Conservation (phyloP, 53 echinoderm and acorn worm species). For the Hippasteria phrygiana region DNA sequence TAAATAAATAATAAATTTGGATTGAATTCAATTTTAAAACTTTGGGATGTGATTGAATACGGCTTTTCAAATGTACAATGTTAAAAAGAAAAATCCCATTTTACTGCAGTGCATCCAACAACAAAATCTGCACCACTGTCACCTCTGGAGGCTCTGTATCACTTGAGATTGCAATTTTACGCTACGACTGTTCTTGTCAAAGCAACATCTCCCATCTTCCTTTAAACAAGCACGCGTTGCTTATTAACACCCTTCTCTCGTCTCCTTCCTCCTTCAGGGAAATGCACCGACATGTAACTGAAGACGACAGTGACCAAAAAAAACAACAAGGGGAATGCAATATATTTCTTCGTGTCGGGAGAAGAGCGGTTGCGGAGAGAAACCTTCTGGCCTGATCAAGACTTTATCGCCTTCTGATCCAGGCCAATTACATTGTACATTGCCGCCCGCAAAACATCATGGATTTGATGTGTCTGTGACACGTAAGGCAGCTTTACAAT, state of each 20-base stretch:
- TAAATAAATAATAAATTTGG: no score
- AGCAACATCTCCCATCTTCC: background rate
- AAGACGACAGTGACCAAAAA: background rate
- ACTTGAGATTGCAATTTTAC: no score
- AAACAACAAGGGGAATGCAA: background rate
- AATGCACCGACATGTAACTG: background rate
- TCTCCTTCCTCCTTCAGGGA: background rate
- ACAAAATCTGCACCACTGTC: no score
- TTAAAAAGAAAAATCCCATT: no score
- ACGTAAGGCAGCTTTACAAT: background rate
- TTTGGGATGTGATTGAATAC: no score
- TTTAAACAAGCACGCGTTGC: background rate
- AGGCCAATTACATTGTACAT: conserved; percentile 43
- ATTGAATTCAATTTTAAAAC: no score
- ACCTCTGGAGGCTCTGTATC: no score
- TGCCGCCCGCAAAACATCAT: conserved; percentile 2
- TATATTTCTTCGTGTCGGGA: background rate
- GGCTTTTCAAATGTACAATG: no score
- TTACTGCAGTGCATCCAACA: no score
- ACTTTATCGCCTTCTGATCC: conserved; percentile 12
- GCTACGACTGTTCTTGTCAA: no score
- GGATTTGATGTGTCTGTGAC: background rate
- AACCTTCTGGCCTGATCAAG: conserved; percentile 49
- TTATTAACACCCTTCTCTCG: background rate
- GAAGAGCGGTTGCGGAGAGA: background rate